Conservation (phyloP, 2,797 vertebrate genomes). For the Lacerta agilis region DNA sequence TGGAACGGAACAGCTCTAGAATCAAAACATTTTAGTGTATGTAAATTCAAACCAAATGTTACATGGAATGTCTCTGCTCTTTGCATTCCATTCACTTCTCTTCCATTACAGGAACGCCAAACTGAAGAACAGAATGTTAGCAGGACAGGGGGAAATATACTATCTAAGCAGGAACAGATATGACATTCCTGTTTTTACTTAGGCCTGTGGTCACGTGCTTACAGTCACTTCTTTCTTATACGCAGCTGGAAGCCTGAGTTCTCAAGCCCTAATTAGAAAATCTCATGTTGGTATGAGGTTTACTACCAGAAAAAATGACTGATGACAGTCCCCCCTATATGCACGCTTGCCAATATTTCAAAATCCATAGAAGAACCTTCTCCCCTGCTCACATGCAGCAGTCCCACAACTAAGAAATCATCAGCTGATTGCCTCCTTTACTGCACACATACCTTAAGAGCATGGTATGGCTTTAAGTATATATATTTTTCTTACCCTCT, state of each 20-base stretch:
- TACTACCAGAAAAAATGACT: slow-evolving; percentile 64
- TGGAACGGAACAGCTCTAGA: slow-evolving; percentile 3
- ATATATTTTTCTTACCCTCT: too few relatives aligned
- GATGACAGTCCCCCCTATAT: neutral
- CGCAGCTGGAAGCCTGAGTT: slow-evolving; percentile 43
- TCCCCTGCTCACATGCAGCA: neutral
- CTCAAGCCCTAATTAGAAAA: slow-evolving; percentile 71
- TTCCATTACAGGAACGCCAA: slow-evolving; percentile 58
- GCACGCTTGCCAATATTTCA: neutral
- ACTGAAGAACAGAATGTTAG: slow-evolving; percentile 53
- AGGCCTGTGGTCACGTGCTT: slow-evolving; percentile 63
- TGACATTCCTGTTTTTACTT: slow-evolving; percentile 72
- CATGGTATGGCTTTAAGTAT: too few relatives aligned
- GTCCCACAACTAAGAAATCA: neutral
- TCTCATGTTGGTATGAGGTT: slow-evolving; percentile 66
- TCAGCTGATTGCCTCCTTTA: neutral
- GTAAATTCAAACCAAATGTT: slow-evolving; percentile 70
- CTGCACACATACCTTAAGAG: neutral
- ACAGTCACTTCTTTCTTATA: slow-evolving; percentile 56
- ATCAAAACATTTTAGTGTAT: slow-evolving; percentile 27
- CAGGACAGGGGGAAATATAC: slow-evolving; percentile 22
- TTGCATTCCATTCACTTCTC: slow-evolving; percentile 57
- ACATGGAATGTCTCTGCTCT: slow-evolving; percentile 51
- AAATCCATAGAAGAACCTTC: neutral
- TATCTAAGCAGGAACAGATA: slow-evolving; percentile 52